These are phyloP conservation scores for Prosapia bicincta DNA, from an alignment of 2,888 invertebrate species.

Conservation along the genomic window DNA sequence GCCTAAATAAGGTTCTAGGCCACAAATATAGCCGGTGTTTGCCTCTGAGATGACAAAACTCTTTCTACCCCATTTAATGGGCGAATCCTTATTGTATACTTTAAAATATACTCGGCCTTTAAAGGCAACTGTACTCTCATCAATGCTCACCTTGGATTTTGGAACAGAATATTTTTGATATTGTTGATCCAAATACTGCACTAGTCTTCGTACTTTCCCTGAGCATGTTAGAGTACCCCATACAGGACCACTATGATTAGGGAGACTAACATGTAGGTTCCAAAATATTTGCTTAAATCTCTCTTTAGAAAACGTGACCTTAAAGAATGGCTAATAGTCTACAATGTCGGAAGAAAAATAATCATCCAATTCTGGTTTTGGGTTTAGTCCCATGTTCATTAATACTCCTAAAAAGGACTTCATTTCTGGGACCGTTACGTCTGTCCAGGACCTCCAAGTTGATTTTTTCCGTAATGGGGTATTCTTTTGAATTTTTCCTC, in stretches of 20 bases:
- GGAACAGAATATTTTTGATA: slow-evolving; percentile 7
- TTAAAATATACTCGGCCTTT: slow-evolving; percentile 8
- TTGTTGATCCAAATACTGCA: no score
- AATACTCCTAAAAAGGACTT: slow-evolving; percentile 7
- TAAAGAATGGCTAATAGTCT: slow-evolving; percentile 6
- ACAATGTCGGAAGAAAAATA: background rate
- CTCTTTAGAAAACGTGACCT: no score
- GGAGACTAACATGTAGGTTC: slow-evolving; percentile 4
- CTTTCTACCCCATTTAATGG: no score
- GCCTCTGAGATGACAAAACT: no score
- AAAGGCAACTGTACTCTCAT: background rate
- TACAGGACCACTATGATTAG: no score
- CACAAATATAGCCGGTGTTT: no score
- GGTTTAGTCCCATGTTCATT: background rate
- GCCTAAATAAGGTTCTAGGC: no score
- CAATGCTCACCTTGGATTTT: background rate
- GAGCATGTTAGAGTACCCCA: slow-evolving; percentile 1
- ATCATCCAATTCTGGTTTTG: background rate
- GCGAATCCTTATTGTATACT: slow-evolving; percentile 15
- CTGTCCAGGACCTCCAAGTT: slow-evolving; percentile 4
- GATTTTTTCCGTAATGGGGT: slow-evolving; percentile 4
- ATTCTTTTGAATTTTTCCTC: background rate
- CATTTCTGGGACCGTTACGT: background rate
- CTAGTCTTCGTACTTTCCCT: slow-evolving; percentile 6
- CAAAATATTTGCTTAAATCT: slow-evolving; percentile 18